Conservation (phyloP, 2,113 vertebrate species). For the Taurulus bubalis region DNA sequence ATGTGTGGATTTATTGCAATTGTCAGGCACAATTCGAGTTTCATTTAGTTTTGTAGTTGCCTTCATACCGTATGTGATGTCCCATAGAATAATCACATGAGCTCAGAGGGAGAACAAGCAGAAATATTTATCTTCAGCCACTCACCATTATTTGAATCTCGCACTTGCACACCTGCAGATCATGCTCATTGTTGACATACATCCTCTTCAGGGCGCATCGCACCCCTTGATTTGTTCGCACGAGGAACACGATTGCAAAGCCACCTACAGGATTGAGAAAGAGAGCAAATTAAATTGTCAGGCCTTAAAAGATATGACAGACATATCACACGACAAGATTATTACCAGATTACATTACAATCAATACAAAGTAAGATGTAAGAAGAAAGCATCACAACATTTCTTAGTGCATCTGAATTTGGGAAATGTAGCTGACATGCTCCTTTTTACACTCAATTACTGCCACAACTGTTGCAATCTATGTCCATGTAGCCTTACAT, state of each 20-base stretch:
- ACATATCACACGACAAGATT: background rate
- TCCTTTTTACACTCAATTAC: background rate
- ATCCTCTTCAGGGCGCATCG: slow-evolving; percentile 98
- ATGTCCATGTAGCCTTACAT: slow-evolving; percentile 21
- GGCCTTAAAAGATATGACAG: background rate
- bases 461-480: slow-evolving; percentile 14
- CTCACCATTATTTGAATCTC: slow-evolving; percentile 99
- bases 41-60: background rate
- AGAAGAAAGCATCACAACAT: background rate
- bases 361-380: background rate
- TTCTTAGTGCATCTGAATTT: background rate
- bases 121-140: slow-evolving; percentile 13
- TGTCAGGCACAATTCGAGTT: background rate
- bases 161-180: slow-evolving; percentile 96
- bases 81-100: background rate
- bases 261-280: slow-evolving; percentile 84
- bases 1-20: background rate
- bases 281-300: background rate
- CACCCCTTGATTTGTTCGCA: slow-evolving; percentile 92
- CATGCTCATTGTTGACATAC: slow-evolving; percentile 98
- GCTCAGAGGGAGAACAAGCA: background rate
- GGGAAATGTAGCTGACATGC: background rate
- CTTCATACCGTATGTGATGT: background rate
- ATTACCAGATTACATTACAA: background rate
- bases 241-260: slow-evolving; percentile 97